A percentile compares a stretch with the other conserved stretches of the same genome.
Conservation (phyloP, 2,888 invertebrate genomes). For the Monoplex corrugatus region DNA sequence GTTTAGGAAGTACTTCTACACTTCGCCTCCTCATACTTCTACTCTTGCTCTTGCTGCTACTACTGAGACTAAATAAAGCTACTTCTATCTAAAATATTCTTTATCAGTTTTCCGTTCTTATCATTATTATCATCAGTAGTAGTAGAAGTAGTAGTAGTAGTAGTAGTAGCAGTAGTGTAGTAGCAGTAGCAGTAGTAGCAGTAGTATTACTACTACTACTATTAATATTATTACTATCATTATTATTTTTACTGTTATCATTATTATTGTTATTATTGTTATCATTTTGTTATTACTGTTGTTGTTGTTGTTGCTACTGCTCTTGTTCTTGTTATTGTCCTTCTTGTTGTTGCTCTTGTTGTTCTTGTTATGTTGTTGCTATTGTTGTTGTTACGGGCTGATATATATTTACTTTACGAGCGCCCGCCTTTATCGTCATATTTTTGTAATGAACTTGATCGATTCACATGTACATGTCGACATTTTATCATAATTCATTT, state of each 20-base stretch:
- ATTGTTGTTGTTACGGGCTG: neutral
- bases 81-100: no score
- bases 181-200: no score
- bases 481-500: no score
- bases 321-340: neutral
- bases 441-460: no score
- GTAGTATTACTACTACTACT: neutral
- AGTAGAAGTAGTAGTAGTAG: neutral
- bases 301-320: neutral
- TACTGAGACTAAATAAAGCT: no score
- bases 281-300: neutral
- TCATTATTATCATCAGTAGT: neutral
- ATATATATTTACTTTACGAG: no score
- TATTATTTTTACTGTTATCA: neutral
- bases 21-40: neutral
- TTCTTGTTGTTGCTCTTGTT: neutral
- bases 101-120: no score
- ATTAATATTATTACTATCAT: neutral
- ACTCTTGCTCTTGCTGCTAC: neutral
- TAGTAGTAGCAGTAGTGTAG: neutral
- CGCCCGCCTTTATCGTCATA: no score
- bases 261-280: neutral
- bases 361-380: neutral
- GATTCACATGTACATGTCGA: no score
- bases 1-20: no score